Percentiles rank a stretch among this genome's conserved stretches.
Conservation (phyloP, 2,888 invertebrate species). For the Mythimna ferrago region DNA sequence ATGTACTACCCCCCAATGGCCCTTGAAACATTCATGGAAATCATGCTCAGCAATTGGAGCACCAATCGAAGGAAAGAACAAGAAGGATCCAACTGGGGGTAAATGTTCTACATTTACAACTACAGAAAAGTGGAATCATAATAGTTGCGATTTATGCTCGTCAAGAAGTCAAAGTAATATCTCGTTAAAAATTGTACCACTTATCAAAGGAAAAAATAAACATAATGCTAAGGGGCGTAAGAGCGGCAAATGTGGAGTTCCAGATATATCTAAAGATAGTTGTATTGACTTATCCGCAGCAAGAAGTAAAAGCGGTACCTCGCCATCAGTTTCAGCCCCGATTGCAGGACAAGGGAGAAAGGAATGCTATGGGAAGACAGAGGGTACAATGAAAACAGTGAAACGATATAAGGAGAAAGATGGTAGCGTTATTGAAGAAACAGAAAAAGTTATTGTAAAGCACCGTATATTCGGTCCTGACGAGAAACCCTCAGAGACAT, state of each 20-base stretch:
- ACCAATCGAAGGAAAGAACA: neutral
- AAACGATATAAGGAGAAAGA: conserved; percentile 1
- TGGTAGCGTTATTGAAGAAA: neutral
- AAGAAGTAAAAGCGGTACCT: neutral
- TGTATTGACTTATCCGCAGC: neutral
- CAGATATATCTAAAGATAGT: neutral
- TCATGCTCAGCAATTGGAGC: neutral
- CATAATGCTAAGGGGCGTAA: too few species aligned
- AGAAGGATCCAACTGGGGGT: neutral
- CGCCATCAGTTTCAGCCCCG: neutral
- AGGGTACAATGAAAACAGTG: neutral
- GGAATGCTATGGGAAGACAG: too few species aligned
- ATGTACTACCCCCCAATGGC: neutral
- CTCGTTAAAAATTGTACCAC: neutral
- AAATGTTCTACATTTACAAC: neutral
- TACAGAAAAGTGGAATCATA: neutral
- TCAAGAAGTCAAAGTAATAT: neutral
- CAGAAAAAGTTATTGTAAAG: conserved; percentile 63
- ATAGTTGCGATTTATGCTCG: neutral
- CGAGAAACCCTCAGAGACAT: neutral
- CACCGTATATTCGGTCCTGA: conserved; percentile 65
- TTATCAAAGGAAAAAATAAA: neutral
- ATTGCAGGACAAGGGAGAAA: neutral
- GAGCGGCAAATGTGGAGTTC: neutral
- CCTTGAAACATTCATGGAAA: neutral